Evolutionary conservation across 35 echinoderm and acorn worm species (phyloP).

Genomic region (Heliocidaris erythrogramma): DNA sequence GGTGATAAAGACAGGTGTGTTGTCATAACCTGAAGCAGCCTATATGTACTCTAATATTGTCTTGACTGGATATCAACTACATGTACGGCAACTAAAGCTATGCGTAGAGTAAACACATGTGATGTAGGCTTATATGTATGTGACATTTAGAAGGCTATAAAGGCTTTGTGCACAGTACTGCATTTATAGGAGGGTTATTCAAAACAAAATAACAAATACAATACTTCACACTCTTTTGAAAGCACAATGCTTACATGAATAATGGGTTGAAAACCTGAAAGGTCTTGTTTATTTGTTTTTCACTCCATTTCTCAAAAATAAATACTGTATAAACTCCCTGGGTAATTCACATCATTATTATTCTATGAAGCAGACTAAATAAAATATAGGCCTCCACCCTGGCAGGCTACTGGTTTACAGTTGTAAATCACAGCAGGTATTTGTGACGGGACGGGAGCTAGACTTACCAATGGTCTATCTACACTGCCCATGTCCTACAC

Average conservation of each 20-base stretch:
- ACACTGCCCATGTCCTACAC: not conserved
- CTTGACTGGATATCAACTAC: not conserved
- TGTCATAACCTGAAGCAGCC: not conserved
- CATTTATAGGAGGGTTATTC: not conserved
- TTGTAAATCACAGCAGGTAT: not conserved
- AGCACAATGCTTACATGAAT: too few species aligned
- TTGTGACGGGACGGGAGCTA: not conserved
- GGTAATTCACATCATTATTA: too few species aligned
- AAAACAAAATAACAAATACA: too few species aligned
- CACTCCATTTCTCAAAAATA: too few species aligned
- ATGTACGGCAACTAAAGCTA: not conserved
- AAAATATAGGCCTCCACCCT: not conserved
- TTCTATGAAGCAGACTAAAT: not conserved
- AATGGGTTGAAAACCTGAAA: too few species aligned
- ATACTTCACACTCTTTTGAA: too few species aligned
- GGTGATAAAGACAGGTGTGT: not conserved
- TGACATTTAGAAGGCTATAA: not conserved
- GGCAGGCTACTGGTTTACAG: not conserved
- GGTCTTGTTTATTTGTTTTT: too few species aligned
- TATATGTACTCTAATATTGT: not conserved
- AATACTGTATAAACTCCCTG: too few species aligned
- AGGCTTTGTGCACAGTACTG: not conserved
- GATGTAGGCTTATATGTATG: not conserved
- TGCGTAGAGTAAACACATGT: not conserved
- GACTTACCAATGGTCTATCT: not conserved